Base-by-base conservation (phyloP, 2,797 vertebrate species). In the Ctenopoma multispine region DNA sequence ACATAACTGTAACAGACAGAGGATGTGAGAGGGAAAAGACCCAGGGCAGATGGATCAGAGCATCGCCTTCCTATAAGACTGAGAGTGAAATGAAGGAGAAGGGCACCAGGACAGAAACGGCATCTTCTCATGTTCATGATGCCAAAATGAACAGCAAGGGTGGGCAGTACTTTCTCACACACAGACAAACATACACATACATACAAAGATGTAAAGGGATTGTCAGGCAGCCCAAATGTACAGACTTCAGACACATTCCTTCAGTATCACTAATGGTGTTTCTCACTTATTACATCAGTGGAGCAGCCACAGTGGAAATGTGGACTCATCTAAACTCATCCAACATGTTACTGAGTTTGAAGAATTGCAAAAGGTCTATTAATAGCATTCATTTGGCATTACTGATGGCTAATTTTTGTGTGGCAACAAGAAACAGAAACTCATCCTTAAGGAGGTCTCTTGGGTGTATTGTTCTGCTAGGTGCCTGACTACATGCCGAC, bases 241-340 rank as follows among this genome's bases (percentile, higher is more conserved):
- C 77, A 83, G 77, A 90, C 84, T 88, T 90, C 80, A 76, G 82
- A 85, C 82, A 90, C 64, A 82, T 87, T 88, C 82, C 85, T 77
- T 67, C 80, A 81, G 67, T 51, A 76, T 80, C 65, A 80, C 74
- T 38, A 58, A 75, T 46, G 56, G 56, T 58, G 11, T 77, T 82
- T 80, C 75, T 68, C 66, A 65, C 72, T 38, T 72, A 69, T 72
- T 69, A 79, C 72, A 73, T 71, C 59, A 27, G 51, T 63, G 80
- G 72, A 47, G 75, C 58, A 27, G 63, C 70, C 83, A 79, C 85
- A 68, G 76, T 66, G 53, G 29, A 70, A 77, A 85, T 62, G 77
- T 68, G 69, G 69, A 13, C 51, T 75, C 62, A 27, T 84, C 64
- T 41, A 44, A 58, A 78, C 65, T 62, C 71, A 69, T 64, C 44